Percentiles rank a stretch among this genome's conserved stretches.
Conservation (phyloP, 1,140 invertebrate genomes). For the Apis dorsata region DNA sequence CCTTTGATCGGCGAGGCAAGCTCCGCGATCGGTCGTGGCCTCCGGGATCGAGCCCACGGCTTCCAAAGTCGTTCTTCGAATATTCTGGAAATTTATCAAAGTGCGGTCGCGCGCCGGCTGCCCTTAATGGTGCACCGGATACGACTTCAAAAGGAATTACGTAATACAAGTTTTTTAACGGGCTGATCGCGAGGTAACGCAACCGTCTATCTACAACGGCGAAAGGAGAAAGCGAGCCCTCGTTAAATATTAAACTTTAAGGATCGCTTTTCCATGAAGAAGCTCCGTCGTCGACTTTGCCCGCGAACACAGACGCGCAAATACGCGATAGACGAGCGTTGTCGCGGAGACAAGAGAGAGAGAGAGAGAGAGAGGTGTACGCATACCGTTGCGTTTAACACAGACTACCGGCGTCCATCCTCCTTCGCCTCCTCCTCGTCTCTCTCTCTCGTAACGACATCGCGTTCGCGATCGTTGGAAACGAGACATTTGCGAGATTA, state of each 20-base stretch:
- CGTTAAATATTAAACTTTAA: constrained; percentile 79
- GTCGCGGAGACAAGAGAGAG: too few relatives aligned
- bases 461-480: constrained; percentile 69
- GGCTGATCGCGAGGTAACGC: constrained; percentile 45
- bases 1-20: constrained; percentile 35
- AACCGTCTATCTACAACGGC: neutral
- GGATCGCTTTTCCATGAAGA: constrained; percentile 54
- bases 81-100: constrained; percentile 72
- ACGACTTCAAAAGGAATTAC: constrained; percentile 78
- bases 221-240: constrained; percentile 61
- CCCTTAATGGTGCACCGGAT: constrained; percentile 76
- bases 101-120: constrained; percentile 50
- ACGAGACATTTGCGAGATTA: constrained; percentile 79
- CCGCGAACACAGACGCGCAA: neutral
- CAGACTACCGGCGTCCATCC: neutral
- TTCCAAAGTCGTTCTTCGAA: constrained; percentile 43
- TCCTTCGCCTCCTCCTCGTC: constrained; percentile 40
- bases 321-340: neutral
- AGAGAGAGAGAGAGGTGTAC: neutral
- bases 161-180: constrained; percentile 72
- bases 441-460: constrained; percentile 69
- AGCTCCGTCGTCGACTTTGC: constrained; percentile 46
- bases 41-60: neutral
- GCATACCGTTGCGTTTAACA: neutral
- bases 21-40: neutral